phyloP scores from a whole-genome alignment of 2,797 vertebrate species.

The Numenius phaeopus region DNA sequence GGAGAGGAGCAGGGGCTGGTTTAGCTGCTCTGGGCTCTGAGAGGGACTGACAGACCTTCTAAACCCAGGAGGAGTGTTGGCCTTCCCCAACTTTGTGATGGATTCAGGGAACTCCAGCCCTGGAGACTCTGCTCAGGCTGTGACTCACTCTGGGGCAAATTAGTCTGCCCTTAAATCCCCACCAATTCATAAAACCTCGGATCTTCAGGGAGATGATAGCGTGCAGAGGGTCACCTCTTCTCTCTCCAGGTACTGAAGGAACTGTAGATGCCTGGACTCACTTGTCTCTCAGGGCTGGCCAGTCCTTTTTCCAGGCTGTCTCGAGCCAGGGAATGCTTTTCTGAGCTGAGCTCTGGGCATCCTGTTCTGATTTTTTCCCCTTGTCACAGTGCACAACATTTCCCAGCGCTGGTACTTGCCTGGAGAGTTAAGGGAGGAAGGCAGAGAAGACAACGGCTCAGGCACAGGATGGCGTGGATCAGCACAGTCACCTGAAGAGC shows the following conservation, averaged over 20 bases:
- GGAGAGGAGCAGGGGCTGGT: rapidly evolving
- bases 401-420: neutral
- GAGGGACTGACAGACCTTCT: rapidly evolving
- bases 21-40: neutral
- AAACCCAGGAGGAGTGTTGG: rapidly evolving
- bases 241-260: neutral
- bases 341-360: neutral
- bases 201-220: neutral
- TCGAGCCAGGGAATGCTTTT: rapidly evolving
- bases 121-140: neutral
- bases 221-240: neutral
- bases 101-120: neutral
- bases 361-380: neutral
- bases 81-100: neutral
- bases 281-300: neutral
- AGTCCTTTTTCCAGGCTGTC: neutral
- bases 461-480: neutral
- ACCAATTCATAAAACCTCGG: rapidly evolving
- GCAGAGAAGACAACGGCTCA: neutral
- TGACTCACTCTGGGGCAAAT: neutral
- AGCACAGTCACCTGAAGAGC: neutral
- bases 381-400: rapidly evolving
- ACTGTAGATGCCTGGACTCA: neutral
- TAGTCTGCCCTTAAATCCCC: neutral
- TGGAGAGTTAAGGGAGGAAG: too few relatives aligned